phyloP scores from a whole-genome alignment of 2,113 vertebrate genomes.

The Trinectes maculatus region DNA sequence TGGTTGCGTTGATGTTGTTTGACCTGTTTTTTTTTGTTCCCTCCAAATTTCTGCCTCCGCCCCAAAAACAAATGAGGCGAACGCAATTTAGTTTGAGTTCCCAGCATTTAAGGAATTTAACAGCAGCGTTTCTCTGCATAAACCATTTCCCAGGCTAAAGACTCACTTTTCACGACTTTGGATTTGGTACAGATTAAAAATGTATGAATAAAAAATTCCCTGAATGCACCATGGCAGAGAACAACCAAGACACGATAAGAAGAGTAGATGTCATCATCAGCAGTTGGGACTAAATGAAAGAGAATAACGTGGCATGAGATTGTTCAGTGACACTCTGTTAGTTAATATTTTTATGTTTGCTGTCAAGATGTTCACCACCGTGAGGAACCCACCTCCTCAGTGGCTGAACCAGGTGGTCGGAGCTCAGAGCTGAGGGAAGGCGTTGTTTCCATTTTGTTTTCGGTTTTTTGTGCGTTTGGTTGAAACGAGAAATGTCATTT shows the following conservation, averaged over 20 bases:
- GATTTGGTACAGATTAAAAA: no score
- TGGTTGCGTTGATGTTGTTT: no score
- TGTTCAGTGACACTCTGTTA: slow-evolving; percentile 54
- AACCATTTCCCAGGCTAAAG: background rate
- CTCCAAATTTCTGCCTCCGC: background rate
- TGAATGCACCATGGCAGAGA: no score
- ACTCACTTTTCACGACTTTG: no score
- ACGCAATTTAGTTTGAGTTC: background rate
- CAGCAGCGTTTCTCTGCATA: background rate
- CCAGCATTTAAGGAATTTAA: background rate
- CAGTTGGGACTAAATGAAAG: background rate
- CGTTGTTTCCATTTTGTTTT: background rate
- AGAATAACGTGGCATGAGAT: slow-evolving; percentile 22
- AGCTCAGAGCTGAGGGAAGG: slow-evolving; percentile 68
- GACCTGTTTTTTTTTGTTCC: no score
- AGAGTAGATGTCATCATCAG: no score
- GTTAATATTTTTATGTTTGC: slow-evolving; percentile 36
- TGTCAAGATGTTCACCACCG: slow-evolving; percentile 9
- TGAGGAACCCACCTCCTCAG: slow-evolving; percentile 20
- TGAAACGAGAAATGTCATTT: slow-evolving; percentile 34
- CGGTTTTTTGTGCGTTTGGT: slow-evolving; percentile 2
- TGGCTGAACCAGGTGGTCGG: slow-evolving; percentile 48
- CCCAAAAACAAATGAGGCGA: background rate
- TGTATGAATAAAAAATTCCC: no score
- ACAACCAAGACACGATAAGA: background rate